Conservation (phyloP, 1,140 invertebrate genomes). For the Plectrocnemia conspersa region DNA sequence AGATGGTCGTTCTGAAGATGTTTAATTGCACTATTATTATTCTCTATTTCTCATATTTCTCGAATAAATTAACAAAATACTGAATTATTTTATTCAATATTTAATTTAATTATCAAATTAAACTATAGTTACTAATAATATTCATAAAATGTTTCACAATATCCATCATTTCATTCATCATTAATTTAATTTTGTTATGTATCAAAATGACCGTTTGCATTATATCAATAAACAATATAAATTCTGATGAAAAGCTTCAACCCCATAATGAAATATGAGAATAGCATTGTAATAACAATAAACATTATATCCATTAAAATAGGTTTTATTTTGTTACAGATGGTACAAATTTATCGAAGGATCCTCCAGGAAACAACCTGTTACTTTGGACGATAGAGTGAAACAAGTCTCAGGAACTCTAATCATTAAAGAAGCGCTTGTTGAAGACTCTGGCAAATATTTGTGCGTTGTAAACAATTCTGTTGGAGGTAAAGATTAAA, state of each 20-base stretch:
- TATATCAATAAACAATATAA: background rate
- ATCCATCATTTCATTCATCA: background rate
- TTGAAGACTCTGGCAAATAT: slow-evolving; percentile 90
- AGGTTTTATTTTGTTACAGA: slow-evolving; percentile 61
- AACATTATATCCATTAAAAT: too few relatives aligned
- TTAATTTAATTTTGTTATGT: background rate
- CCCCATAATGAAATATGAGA: too few relatives aligned
- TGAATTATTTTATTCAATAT: too few relatives aligned
- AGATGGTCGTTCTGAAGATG: too few relatives aligned
- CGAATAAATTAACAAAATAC: too few relatives aligned
- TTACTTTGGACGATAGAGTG: slow-evolving; percentile 78
- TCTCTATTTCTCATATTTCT: too few relatives aligned
- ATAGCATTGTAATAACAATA: too few relatives aligned
- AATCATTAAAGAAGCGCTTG: slow-evolving; percentile 84
- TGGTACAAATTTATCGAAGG: slow-evolving; percentile 92
- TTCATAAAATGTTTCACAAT: too few relatives aligned
- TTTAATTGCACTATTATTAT: too few relatives aligned
- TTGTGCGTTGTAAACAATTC: slow-evolving; percentile 92
- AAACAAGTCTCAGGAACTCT: slow-evolving; percentile 92
- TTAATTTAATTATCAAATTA: too few relatives aligned
- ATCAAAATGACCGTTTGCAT: background rate
- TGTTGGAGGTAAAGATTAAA: slow-evolving; percentile 61
- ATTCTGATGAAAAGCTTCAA: too few relatives aligned
- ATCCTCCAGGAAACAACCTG: slow-evolving; percentile 74
- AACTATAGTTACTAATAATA: too few relatives aligned